A percentile compares a stretch with the other conserved stretches of the same genome.
Evolutionary conservation across 1,140 invertebrate genomes (phyloP).

Genomic region (Nixonia krombeini): DNA sequence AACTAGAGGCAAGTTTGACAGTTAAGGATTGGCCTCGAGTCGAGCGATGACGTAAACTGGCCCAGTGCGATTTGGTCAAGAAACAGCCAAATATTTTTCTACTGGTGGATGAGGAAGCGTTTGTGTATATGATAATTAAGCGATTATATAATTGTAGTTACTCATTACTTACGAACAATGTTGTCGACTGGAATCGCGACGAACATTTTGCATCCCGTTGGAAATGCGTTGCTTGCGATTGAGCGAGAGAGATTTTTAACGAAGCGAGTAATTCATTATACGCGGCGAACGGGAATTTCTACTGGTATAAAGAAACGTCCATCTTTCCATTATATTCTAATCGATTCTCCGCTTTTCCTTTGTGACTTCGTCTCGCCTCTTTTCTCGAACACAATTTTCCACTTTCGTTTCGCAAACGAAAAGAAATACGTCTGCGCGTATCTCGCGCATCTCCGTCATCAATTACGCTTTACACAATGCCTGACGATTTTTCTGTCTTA

Average conservation of each 20-base stretch:
- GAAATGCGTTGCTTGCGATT: neutral
- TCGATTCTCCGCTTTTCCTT: no score
- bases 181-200: constrained; percentile 2
- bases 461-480: constrained; percentile 12
- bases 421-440: neutral
- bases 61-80: no score
- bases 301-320: no score
- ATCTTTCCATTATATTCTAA: no score
- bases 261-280: no score
- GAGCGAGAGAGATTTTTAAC: no score
- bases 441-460: constrained; percentile 6
- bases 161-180: no score
- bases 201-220: neutral
- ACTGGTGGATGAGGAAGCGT: neutral
- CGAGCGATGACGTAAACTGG: no score
- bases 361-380: no score
- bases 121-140: neutral
- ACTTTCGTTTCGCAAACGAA: constrained; percentile 3
- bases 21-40: constrained; percentile 1
- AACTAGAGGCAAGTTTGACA: neutral
- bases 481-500: constrained; percentile 9
- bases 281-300: no score
- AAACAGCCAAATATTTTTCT: no score
- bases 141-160: neutral
- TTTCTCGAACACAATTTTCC: no score